Evolutionary conservation across 2,113 vertebrate genomes (phyloP), one percentile per base, ranked within the genome.

Genomic region (Dipodomys spectabilis): DNA sequence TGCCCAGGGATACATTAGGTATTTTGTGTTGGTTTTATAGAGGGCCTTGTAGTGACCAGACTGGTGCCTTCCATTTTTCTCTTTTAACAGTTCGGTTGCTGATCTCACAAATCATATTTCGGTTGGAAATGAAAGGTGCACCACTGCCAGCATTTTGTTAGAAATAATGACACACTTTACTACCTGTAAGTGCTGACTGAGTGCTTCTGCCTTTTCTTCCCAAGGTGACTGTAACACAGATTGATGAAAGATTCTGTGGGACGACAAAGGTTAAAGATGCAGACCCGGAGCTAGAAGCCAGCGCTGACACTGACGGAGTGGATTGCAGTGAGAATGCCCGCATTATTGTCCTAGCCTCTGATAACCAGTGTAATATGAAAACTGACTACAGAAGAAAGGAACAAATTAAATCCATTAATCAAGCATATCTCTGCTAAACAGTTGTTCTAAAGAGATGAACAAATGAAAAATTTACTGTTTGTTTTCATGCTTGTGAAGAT

Each of bases 371-470:
- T 98, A 98, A 98, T 98, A 98, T 98, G 97, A 98, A 98, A 98
- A 98, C 98, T 97, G 98, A 98, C 98, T 98, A 94, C 94, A 97
- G 98, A 97, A 98, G 97, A 98, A 98, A 92, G 94, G 96, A 97
- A 97, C 98, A 98, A 98, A 98, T 98, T 98, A 98, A 98, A 98
- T 98, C 98, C 98, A 98, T 98, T 98, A 98, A 98, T 98, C 98
- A 98, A 98, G 98, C 98, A 97, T 98, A 98, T 98, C 98, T 98
- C 97, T 91, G 92, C 97, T 98, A 98, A 98, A 97, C 98, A 98
- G 97, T 98, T 97, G 97, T 95, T 98, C 95, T 93, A 96, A 98
- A 97, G 96, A 98, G 98, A 98, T 65, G 96, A 98, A 97, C 97
- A 98, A 98, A 98, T 98, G 98, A 98, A 98, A 98, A 98, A 98